phyloP scores from a whole-genome alignment of 2,113 vertebrate species.

The Myxocyprinus asiaticus region DNA sequence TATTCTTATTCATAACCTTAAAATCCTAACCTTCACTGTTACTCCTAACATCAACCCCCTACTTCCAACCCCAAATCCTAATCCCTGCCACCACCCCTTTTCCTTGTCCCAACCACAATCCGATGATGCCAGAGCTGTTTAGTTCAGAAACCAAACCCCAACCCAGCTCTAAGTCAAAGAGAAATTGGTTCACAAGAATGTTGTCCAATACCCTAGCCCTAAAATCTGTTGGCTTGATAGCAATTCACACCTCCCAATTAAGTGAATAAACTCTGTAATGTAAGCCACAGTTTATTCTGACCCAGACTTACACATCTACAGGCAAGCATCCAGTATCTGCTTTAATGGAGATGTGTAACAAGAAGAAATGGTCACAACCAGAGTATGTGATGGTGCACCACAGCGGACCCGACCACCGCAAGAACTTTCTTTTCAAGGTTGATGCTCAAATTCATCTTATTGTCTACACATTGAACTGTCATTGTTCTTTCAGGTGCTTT shows the following conservation, averaged over 20 bases:
- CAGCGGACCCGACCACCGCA: conserved; percentile 96
- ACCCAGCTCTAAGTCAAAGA: no score
- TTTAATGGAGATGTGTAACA: conserved; percentile 95
- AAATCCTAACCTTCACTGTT: no score
- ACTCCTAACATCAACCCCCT: no score
- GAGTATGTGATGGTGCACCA: conserved; percentile 96
- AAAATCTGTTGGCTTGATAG: no score
- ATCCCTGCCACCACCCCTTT: no score
- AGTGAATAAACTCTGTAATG: no score
- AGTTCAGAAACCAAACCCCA: neutral
- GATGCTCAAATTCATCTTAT: conserved; percentile 9
- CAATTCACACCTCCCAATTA: neutral
- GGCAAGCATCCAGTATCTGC: conserved; percentile 98
- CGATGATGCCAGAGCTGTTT: neutral
- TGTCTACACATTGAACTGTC: neutral
- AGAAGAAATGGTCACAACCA: conserved; percentile 90
- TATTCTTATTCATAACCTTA: no score
- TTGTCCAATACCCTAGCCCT: no score
- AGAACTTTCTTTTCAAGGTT: conserved; percentile 98
- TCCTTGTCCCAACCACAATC: no score
- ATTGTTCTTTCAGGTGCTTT: no score
- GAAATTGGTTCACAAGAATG: no score
- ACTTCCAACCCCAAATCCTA: no score
- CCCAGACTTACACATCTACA: conserved; percentile 54
- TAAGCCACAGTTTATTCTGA: neutral